These are phyloP conservation scores for Nanorana parkeri DNA, from an alignment of 2,113 vertebrate species.

Conservation along the genomic window DNA sequence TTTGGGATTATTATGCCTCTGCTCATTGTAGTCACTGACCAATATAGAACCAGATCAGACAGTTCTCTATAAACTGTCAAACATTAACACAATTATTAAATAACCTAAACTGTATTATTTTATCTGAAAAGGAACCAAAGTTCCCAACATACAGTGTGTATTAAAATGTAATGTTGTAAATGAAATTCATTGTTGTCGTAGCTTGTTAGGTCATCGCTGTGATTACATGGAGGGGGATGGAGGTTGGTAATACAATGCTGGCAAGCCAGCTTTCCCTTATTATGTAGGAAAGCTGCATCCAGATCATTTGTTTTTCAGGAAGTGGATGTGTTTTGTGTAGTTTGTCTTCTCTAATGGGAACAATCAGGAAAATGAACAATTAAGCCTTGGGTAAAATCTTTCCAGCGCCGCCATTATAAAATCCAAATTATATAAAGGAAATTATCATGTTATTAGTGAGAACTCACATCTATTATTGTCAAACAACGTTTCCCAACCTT, in stretches of 20 bases:
- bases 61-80: no score
- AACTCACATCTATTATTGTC: no score
- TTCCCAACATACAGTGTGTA: neutral
- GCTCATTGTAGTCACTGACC: no score
- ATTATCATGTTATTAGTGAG: no score
- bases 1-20: no score
- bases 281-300: slow-evolving; percentile 8
- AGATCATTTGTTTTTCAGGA: slow-evolving; percentile 43
- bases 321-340: slow-evolving; percentile 20
- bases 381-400: slow-evolving; percentile 2
- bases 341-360: slow-evolving; percentile 38
- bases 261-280: slow-evolving; percentile 28
- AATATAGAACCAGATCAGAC: no score
- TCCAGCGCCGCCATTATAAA: slow-evolving; percentile 4
- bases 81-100: no score
- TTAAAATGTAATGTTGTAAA: neutral
- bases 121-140: neutral
- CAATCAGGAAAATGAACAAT: slow-evolving; percentile 39
- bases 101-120: no score
- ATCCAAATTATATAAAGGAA: no score
- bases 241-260: neutral
- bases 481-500: no score
- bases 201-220: neutral
- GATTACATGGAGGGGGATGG: neutral
- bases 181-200: slow-evolving; percentile 2